Percentiles rank a stretch among this genome's conserved stretches.
phyloP scores from a whole-genome alignment of 2,113 vertebrate genomes.

The Oceanodroma tethys region DNA sequence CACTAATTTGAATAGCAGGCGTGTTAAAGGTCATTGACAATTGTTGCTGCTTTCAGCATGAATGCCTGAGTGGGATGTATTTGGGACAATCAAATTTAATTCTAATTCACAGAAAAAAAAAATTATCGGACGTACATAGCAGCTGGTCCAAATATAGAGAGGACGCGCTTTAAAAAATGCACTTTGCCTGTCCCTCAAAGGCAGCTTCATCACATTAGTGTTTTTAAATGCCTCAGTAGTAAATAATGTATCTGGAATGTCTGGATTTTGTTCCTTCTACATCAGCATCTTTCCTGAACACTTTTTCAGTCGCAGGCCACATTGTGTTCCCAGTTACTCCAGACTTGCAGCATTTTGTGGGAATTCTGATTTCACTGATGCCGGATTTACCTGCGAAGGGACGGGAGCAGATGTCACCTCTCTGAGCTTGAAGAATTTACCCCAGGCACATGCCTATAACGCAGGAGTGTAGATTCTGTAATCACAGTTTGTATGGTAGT shows the following conservation, averaged over 20 bases:
- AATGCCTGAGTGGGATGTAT: conserved; percentile 55
- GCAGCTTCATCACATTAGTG: not conserved
- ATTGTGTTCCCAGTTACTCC: not conserved
- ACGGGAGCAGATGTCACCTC: not conserved
- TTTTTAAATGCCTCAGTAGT: not conserved
- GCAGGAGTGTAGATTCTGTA: not conserved
- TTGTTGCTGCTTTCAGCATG: conserved; percentile 67
- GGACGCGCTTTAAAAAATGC: not conserved
- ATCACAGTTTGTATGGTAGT: not conserved
- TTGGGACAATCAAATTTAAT: conserved; percentile 47
- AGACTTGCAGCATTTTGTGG: not conserved
- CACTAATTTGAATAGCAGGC: conserved; percentile 65
- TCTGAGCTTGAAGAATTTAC: not conserved
- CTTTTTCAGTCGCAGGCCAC: not conserved
- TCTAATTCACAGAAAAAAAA: conserved; percentile 36
- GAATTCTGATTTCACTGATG: not conserved
- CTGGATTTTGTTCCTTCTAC: not conserved
- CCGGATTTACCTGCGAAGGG: not conserved
- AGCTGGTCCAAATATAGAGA: not conserved
- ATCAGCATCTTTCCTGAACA: not conserved
- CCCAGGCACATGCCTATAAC: not conserved
- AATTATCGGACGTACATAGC: not conserved
- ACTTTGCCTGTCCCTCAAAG: not conserved
- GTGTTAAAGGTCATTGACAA: conserved; percentile 68
- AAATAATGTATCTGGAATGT: conserved; percentile 18